Conservation (phyloP, 2,113 vertebrate species). For the Noturus placidus region DNA sequence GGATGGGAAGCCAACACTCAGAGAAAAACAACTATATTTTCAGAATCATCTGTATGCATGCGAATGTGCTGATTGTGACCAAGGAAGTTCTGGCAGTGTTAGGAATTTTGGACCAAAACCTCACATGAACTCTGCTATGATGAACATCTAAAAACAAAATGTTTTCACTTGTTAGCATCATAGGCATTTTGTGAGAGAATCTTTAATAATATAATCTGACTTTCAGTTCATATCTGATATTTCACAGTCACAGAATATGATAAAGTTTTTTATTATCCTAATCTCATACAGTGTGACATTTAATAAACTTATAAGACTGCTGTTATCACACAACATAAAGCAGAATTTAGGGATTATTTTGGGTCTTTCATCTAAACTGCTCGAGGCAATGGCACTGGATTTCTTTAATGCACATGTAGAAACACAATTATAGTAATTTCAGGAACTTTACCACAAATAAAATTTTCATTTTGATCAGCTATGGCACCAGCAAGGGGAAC, state of each 20-base stretch:
- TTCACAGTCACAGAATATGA: not conserved
- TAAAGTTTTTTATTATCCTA: not conserved
- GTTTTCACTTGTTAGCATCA: not conserved
- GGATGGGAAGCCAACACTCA: not conserved
- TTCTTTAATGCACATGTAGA: not conserved
- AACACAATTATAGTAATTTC: not conserved
- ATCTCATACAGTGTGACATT: not conserved
- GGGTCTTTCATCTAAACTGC: not conserved
- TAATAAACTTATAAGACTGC: not conserved
- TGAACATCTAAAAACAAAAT: not conserved
- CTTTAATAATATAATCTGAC: not conserved
- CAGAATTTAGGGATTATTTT: conserved; percentile 3
- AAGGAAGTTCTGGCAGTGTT: not conserved
- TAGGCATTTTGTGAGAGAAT: not conserved
- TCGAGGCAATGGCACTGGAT: not conserved
- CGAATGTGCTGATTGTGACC: not conserved
- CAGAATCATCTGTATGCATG: not conserved
- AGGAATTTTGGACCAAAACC: not conserved
- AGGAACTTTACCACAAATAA: not conserved
- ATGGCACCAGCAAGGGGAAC: not conserved
- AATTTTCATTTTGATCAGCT: not conserved
- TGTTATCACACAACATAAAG: not conserved
- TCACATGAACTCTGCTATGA: not conserved
- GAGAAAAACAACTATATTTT: not conserved
- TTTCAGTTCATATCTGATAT: not conserved